Conservation (phyloP, 2,113 vertebrate genomes). For the Struthidea cinerea region DNA sequence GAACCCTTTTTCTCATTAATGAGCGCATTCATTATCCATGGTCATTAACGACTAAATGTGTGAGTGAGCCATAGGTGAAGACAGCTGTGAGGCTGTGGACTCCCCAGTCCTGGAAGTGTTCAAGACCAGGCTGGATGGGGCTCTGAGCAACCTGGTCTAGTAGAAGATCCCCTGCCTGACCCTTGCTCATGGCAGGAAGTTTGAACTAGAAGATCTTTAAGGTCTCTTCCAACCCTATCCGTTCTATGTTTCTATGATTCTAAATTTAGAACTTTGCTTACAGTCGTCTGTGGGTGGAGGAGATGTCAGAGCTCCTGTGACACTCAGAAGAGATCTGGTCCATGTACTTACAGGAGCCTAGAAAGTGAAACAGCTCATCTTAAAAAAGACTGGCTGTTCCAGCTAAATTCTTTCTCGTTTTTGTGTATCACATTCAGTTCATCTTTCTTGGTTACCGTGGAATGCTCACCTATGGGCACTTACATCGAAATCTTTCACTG, state of each 20-base stretch:
- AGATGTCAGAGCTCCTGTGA: background rate
- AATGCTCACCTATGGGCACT: background rate
- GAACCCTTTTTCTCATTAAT: background rate
- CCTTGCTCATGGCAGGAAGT: rapidly evolving
- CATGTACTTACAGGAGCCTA: background rate
- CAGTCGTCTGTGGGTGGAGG: rapidly evolving
- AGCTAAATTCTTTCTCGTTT: background rate
- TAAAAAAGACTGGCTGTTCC: background rate
- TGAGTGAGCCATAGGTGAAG: background rate
- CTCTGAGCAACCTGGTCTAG: background rate
- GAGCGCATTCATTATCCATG: too few relatives aligned
- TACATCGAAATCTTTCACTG: background rate
- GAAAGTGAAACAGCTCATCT: background rate
- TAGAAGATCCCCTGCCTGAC: background rate
- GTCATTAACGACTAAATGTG: background rate
- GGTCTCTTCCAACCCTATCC: background rate
- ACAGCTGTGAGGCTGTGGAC: background rate
- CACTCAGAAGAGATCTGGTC: background rate
- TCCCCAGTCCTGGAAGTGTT: background rate
- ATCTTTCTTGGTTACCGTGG: background rate
- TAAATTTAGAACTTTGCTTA: background rate
- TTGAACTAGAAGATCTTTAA: background rate
- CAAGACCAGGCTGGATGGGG: background rate
- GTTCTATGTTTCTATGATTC: background rate
- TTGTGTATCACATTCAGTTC: background rate